Base-by-base conservation (phyloP, 2,113 vertebrate genomes). In the Chauna torquata region DNA sequence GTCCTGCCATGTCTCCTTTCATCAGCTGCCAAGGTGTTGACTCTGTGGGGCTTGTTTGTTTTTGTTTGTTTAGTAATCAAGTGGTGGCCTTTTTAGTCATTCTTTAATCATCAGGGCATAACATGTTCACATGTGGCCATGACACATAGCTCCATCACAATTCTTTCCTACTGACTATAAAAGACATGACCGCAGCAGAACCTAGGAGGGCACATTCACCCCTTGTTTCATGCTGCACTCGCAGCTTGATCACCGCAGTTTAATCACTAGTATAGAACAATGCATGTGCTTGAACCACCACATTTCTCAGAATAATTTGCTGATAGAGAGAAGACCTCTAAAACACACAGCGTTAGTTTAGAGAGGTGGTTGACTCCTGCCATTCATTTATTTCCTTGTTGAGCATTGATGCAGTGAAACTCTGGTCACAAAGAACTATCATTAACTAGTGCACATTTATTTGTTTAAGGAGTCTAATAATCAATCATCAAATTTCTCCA, bases 401-500 rank as follows among this genome's bases (percentile, higher is more conserved):
- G 82, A 85, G 65, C 14, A 55, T 0, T 85, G 77, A 96, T 85
- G 92, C 97, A 91, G 69, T 96, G 91, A 93, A 96, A 96, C 68
- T 81, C 52, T 91, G 95, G 92, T 97, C 96, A 82, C 71, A 65
- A 82, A 88, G 70, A 95, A 62, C 69, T 92, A 81, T 94, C 96
- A 96, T 97, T 97, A 98, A 96, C 94, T 94, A 71, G 83, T 49
- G 75, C 38, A 92, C 71, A 90, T 98, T 98, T 98, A 98, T 98
- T 98, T 98, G 83, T 94, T 96, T 96, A 97, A 90, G 91, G 77
- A 94, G 77, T 79, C 93, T 96, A 94, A 97, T 97, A 96, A 98
- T 98, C 98, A 98, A 91, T 98, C 98, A 98, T 97, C 96, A 32
- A 54, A 95, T 95, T 98, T 98, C 96, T 97, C 94, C 97, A 96